These are phyloP conservation scores for Cassiopea xamachana DNA, from an alignment of 30 jellyfish, hydroid and myxozoan genomes.

Conservation along the genomic window DNA sequence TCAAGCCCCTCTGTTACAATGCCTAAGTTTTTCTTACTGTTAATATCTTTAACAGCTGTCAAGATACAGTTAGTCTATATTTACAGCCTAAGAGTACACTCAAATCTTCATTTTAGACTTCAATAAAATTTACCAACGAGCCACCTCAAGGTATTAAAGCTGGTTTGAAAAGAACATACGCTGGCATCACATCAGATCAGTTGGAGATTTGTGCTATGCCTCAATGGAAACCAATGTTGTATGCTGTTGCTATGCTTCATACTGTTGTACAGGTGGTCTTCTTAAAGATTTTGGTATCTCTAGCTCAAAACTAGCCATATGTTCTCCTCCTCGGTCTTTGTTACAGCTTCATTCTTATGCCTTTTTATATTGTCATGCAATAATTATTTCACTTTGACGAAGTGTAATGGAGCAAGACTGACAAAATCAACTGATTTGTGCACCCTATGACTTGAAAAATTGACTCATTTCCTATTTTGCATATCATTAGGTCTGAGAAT, in stretches of 20 bases:
- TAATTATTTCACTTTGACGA: too few relatives aligned
- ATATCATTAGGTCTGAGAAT: too few relatives aligned
- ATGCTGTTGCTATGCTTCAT: constrained; percentile 93
- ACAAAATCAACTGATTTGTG: too few relatives aligned
- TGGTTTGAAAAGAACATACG: constrained; percentile 93
- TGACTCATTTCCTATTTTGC: too few relatives aligned
- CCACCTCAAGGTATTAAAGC: constrained; percentile 99
- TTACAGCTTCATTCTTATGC: not conserved
- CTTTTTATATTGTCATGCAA: too few relatives aligned
- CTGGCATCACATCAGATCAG: constrained; percentile 91
- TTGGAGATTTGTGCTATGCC: constrained; percentile 87
- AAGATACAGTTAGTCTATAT: not conserved
- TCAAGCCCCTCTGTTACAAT: not conserved
- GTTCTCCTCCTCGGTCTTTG: not conserved
- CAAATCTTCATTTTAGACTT: constrained; percentile 49
- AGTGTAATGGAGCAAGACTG: too few relatives aligned
- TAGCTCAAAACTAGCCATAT: not conserved
- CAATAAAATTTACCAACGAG: constrained; percentile 90
- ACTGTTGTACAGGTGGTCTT: constrained; percentile 89
- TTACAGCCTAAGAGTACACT: not conserved
- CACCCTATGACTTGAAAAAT: too few relatives aligned
- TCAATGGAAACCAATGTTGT: constrained; percentile 95
- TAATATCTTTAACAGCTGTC: not conserved
- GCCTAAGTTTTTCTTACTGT: too few relatives aligned
- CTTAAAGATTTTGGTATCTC: not conserved